These are phyloP conservation scores for Heteromormyrus szaboi DNA, from an alignment of 2,797 vertebrate species.

Conservation along the genomic window DNA sequence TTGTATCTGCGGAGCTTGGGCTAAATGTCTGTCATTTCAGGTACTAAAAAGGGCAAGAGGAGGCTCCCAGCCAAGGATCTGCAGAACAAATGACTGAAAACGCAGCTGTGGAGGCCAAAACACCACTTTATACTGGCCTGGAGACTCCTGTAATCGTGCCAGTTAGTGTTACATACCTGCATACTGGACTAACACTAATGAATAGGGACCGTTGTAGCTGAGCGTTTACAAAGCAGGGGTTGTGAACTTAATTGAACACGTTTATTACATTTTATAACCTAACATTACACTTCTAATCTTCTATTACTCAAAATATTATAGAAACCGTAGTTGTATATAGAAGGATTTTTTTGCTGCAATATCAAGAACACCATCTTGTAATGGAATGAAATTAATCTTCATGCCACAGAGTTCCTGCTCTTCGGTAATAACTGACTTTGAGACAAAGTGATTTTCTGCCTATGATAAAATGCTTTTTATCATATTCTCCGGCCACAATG, in stretches of 20 bases:
- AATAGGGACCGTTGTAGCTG: not conserved
- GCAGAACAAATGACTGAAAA: not conserved
- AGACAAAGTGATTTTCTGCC: not conserved
- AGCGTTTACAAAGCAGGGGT: constrained; percentile 5
- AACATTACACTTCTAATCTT: constrained; percentile 15
- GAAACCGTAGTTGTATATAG: constrained; percentile 6
- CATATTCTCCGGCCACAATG: not conserved
- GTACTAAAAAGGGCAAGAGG: constrained; percentile 1
- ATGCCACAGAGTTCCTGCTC: not conserved
- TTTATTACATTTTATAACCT: constrained; percentile 26
- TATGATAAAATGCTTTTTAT: not conserved
- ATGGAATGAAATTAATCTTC: not conserved
- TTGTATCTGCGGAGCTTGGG: not conserved
- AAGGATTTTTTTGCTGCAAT: constrained; percentile 11
- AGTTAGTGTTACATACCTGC: constrained; percentile 1
- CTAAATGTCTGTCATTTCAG: constrained; percentile 15
- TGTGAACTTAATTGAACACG: constrained; percentile 6
- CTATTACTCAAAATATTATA: constrained; percentile 17
- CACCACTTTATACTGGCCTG: not conserved
- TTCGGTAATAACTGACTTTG: not conserved
- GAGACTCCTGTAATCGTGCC: constrained; percentile 7
- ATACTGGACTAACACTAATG: constrained; percentile 1
- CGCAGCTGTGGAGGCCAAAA: not conserved
- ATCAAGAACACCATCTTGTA: constrained; percentile 4
- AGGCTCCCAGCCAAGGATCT: not conserved